Percentiles rank a stretch among this genome's conserved stretches.
Conservation (phyloP, 2,888 invertebrate genomes). For the Gandaritis pyraliata region DNA sequence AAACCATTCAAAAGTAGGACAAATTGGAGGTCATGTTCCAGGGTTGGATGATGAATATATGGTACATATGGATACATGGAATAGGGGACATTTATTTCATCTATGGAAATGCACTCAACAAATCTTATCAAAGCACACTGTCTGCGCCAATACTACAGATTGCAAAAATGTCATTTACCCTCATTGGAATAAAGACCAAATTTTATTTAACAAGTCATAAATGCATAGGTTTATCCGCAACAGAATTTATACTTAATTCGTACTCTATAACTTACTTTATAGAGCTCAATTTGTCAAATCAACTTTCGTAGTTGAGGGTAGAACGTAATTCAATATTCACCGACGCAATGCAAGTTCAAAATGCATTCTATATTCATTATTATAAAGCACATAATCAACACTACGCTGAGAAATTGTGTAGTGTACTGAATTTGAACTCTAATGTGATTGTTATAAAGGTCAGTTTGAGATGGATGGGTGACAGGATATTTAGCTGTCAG, state of each 20-base stretch:
- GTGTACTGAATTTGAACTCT: slow-evolving; percentile 2
- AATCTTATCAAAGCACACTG: too few relatives aligned
- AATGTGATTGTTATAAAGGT: background rate
- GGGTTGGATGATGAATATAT: too few relatives aligned
- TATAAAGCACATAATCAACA: slow-evolving; percentile 3
- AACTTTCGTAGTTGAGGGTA: background rate
- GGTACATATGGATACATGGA: too few relatives aligned
- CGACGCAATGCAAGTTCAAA: slow-evolving; percentile 2
- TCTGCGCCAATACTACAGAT: background rate
- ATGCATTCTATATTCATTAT: background rate
- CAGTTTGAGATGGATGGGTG: slow-evolving; percentile 13
- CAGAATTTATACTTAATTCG: background rate
- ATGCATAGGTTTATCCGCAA: background rate
- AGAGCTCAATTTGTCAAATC: background rate
- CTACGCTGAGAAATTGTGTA: background rate
- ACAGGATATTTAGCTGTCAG: slow-evolving; percentile 69
- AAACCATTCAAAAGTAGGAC: too few relatives aligned
- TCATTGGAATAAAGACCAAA: background rate
- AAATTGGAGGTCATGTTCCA: too few relatives aligned
- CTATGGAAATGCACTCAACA: too few relatives aligned
- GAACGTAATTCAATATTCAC: slow-evolving; percentile 2
- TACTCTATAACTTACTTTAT: background rate
- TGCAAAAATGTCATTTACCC: background rate
- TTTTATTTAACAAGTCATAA: background rate
- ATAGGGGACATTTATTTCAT: too few relatives aligned